Percentiles rank a stretch among this genome's conserved stretches.
phyloP scores from a whole-genome alignment of 2,888 invertebrate genomes.

The Xanthorhoe designata region DNA sequence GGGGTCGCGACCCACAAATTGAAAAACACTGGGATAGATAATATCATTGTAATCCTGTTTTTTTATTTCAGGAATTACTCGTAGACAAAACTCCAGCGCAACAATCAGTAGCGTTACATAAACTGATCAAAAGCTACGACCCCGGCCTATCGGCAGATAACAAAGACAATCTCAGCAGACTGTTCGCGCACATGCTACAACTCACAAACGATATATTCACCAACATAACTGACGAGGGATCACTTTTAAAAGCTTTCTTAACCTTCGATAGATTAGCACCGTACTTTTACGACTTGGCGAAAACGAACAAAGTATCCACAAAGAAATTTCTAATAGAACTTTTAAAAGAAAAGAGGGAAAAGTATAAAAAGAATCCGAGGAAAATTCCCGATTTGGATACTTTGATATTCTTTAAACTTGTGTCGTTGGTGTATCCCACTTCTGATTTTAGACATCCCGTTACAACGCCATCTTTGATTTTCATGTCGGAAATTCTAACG shows the following conservation, averaged over 20 bases:
- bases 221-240: slow-evolving; percentile 62
- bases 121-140: slow-evolving; percentile 95
- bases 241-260: slow-evolving; percentile 84
- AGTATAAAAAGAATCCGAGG: slow-evolving; percentile 86
- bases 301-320: slow-evolving; percentile 88
- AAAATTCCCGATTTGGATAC: slow-evolving; percentile 88
- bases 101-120: slow-evolving; percentile 90
- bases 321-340: slow-evolving; percentile 88
- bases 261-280: slow-evolving; percentile 86
- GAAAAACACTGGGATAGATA: no score
- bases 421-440: slow-evolving; percentile 93
- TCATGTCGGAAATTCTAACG: slow-evolving; percentile 92
- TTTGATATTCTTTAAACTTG: slow-evolving; percentile 92
- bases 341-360: slow-evolving; percentile 89
- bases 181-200: slow-evolving; percentile 92
- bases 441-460: slow-evolving; percentile 96
- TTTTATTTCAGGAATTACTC: slow-evolving; percentile 83
- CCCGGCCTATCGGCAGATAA: slow-evolving; percentile 92
- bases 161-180: slow-evolving; percentile 89
- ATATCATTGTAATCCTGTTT: no score
- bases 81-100: slow-evolving; percentile 86
- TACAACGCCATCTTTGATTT: slow-evolving; percentile 93
- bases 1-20: no score
- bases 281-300: slow-evolving; percentile 88
- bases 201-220: slow-evolving; percentile 89